These are phyloP conservation scores for Cyphomyrus discorhynchus DNA, from an alignment of 2,113 vertebrate species.

Conservation along the genomic window DNA sequence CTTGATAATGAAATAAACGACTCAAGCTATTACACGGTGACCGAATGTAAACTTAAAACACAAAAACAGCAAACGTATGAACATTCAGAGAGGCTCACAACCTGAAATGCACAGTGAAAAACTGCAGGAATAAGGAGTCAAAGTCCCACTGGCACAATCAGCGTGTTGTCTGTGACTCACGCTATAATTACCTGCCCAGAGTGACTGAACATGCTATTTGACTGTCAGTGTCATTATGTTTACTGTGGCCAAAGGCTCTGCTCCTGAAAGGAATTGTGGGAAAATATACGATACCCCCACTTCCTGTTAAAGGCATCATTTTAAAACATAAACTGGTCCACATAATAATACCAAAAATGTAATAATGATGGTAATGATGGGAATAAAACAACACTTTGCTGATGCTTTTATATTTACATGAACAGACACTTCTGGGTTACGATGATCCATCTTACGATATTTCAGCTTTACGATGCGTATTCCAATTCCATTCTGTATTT, in stretches of 20 bases:
- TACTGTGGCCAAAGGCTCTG: background rate
- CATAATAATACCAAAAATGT: background rate
- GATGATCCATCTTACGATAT: too few relatives aligned
- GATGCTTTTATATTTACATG: background rate
- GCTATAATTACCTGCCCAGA: conserved; percentile 41
- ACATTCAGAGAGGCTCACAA: background rate
- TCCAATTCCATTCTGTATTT: too few relatives aligned
- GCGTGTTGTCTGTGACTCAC: conserved; percentile 45
- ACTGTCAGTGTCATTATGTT: background rate
- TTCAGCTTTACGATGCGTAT: too few relatives aligned
- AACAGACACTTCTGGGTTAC: background rate
- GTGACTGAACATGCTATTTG: conserved; percentile 34
- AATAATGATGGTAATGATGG: background rate
- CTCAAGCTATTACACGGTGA: background rate
- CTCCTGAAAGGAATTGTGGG: background rate
- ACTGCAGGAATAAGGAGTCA: background rate
- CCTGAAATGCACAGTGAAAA: background rate
- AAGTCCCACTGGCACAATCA: conserved; percentile 20
- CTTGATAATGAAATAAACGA: background rate
- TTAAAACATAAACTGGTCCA: background rate
- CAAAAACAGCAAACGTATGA: background rate
- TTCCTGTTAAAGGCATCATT: background rate
- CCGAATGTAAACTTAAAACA: background rate
- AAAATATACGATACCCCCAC: background rate
- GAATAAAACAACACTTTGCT: background rate